Evolutionary conservation across 2,888 invertebrate species (phyloP), one percentile per base, ranked within the genome.

Genomic region (Apamea monoglypha): DNA sequence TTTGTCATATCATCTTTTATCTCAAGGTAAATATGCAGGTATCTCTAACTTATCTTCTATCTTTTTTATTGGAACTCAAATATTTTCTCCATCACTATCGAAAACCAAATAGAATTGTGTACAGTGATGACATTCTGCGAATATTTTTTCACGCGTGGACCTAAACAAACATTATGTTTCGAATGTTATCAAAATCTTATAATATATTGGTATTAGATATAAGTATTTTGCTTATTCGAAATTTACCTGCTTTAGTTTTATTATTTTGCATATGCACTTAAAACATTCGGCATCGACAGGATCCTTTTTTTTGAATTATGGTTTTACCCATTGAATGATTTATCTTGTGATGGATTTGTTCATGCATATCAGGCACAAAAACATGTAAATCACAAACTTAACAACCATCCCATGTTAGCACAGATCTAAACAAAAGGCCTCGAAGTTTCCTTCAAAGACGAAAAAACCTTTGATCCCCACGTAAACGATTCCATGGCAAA

Each of bases 41-140:
- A 89, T 75, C 67, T 84, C 61, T 50, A 74, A 74, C 74, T 73
- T 68, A 74, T 76, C 74, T 73, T 68, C 47, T n/a, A 71, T 69
- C n/a, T 84, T 81, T 82, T 87, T 87, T 87, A 50, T 73, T 44
- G 18, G n/a, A 77, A 75, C 25, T 66, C 36, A 86, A 88, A 85
- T 79, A 84, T 76, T 78, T 88, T 88, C 80, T 87, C 75, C 71
- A 81, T 75, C 87, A 86, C 89, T 92, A 91, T 93, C 90, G 29
- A 67, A 84, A 83, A 77, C 64, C 85, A 91, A 89, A 89, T 83
- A 90, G 82, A 85, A 89, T 91, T 91, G 91, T 94, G 91, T 93
- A 91, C 90, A 89, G 73, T 89, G 94, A 94, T 92, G 94, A 89
- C 83, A 91, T 93, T 93, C 91, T 90, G 92, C 91, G 90, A 91